Evolutionary conservation across 2,888 invertebrate genomes (phyloP).

Genomic region (Nipponacmea schrenckii): DNA sequence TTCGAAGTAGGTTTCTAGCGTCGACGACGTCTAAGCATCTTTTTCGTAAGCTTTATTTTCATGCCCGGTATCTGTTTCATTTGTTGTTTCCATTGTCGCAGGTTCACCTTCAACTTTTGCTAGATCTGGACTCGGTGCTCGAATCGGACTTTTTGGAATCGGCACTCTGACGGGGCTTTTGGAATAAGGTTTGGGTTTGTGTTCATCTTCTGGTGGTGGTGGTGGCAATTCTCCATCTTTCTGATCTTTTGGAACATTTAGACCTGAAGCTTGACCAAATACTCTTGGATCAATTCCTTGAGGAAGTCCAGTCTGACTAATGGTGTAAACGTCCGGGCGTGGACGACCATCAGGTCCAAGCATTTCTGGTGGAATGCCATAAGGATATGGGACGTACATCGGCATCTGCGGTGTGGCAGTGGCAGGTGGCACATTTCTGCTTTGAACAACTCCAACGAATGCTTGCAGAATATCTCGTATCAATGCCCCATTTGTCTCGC

Average conservation of each 20-base stretch:
- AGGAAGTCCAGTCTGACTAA: conserved; percentile 11
- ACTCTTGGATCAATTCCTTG: conserved; percentile 5
- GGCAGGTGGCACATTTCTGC: not conserved
- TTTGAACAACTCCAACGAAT: conserved; percentile 39
- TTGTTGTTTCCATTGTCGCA: conserved; percentile 1
- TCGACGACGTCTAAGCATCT: too few relatives aligned
- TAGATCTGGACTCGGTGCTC: not conserved
- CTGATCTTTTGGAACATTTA: not conserved
- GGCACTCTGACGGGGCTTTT: not conserved
- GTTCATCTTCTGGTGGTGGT: not conserved
- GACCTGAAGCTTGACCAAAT: not conserved
- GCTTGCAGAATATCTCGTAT: conserved; percentile 51
- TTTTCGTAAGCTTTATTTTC: conserved; percentile 21
- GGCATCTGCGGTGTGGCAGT: not conserved
- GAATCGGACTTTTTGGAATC: not conserved
- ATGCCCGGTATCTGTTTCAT: conserved; percentile 14
- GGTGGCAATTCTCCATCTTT: not conserved
- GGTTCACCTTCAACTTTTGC: conserved; percentile 4
- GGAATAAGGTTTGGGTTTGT: not conserved
- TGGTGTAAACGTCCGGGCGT: conserved; percentile 13
- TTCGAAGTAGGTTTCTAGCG: too few relatives aligned
- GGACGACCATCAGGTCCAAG: not conserved
- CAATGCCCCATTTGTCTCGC: conserved; percentile 36
- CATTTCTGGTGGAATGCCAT: not conserved
- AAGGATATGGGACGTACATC: not conserved